Conservation (phyloP, 2,113 vertebrate species). For the Cynopterus brachyotis region DNA sequence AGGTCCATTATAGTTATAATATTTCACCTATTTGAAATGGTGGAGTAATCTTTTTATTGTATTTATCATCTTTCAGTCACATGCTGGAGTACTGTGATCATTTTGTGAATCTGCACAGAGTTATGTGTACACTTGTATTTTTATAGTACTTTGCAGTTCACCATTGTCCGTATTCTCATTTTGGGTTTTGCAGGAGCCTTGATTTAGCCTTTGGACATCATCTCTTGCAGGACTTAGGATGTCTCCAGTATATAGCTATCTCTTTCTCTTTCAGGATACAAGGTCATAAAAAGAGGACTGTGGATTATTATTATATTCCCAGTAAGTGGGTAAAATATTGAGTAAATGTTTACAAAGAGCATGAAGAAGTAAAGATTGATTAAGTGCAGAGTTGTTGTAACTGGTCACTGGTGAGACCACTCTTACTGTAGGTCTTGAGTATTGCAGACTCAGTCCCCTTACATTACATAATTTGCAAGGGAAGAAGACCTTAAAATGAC, state of each 20-base stretch:
- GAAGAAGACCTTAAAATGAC: neutral
- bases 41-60: neutral
- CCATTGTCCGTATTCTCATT: neutral
- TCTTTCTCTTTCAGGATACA: neutral
- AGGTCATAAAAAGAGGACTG: neutral
- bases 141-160: neutral
- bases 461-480: neutral
- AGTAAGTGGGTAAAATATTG: neutral
- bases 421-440: neutral
- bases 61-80: neutral
- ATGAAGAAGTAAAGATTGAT: neutral
- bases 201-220: neutral
- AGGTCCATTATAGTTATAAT: neutral
- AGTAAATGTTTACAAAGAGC: conserved; percentile 1
- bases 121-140: neutral
- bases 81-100: neutral
- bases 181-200: neutral
- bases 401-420: neutral
- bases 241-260: neutral
- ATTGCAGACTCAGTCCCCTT: neutral
- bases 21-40: neutral
- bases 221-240: neutral
- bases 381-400: neutral
- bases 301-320: neutral
- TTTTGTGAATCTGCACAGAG: neutral